Percentiles rank a stretch among this genome's conserved stretches.
phyloP scores from a whole-genome alignment of 2,888 invertebrate genomes.

The Parascotia fuliginaria region DNA sequence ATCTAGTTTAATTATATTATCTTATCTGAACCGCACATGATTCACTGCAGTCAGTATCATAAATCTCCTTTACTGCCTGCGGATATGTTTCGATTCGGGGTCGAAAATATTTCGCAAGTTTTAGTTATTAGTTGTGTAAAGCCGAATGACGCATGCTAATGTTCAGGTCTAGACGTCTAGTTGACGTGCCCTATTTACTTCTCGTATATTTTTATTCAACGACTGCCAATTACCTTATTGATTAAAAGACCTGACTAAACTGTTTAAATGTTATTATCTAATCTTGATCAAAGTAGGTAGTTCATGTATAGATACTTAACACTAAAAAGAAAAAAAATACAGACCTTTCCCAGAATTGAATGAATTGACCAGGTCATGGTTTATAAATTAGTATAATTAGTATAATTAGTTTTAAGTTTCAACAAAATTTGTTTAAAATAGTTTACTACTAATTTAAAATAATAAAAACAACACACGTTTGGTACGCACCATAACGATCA shows the following conservation, averaged over 20 bases:
- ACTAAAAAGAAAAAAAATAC: too few species aligned
- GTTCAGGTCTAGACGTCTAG: constrained; percentile 4
- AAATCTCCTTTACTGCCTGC: constrained; percentile 15
- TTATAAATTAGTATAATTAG: too few species aligned
- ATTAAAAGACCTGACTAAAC: too few species aligned
- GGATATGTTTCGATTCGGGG: constrained; percentile 15
- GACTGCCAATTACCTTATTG: too few species aligned
- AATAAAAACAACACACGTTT: too few species aligned
- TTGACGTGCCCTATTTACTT: constrained; percentile 7
- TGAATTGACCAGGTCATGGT: too few species aligned
- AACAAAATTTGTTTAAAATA: too few species aligned
- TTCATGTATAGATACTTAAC: too few species aligned
- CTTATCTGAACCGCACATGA: constrained; percentile 9
- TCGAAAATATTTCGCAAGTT: constrained; percentile 27
- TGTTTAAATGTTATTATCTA: too few species aligned
- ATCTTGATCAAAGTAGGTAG: too few species aligned
- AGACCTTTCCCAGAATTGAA: too few species aligned
- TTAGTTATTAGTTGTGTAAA: constrained; percentile 34
- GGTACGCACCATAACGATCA: constrained; percentile 31
- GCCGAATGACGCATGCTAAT: constrained; percentile 25
- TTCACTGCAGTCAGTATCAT: constrained; percentile 12
- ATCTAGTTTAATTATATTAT: constrained; percentile 11
- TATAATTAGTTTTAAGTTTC: constrained; percentile 15
- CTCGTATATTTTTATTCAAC: not conserved
- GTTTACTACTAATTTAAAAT: too few species aligned